Conservation (phyloP, 2,113 vertebrate species). For the Tyrannus savana region DNA sequence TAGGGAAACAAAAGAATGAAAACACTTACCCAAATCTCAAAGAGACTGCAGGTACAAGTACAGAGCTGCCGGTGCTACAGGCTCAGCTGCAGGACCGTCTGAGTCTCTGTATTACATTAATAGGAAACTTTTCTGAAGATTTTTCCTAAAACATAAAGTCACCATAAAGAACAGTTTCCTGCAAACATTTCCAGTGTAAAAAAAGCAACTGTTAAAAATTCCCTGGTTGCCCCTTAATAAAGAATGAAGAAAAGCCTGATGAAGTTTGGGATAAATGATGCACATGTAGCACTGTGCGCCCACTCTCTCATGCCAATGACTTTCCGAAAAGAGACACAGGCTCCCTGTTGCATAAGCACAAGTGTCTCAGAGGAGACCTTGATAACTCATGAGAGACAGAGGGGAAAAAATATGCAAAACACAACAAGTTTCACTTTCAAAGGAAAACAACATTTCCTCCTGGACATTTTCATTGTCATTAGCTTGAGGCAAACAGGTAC, state of each 20-base stretch:
- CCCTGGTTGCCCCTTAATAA: not conserved
- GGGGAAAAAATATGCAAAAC: constrained; percentile 44
- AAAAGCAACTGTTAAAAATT: not conserved
- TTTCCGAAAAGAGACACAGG: not conserved
- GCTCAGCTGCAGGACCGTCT: not conserved
- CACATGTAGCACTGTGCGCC: accelerated
- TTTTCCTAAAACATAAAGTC: not conserved
- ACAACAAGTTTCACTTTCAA: constrained; percentile 56
- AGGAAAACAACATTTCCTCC: constrained; percentile 59
- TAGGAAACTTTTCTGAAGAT: not conserved
- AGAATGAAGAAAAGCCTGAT: not conserved
- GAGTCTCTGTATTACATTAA: not conserved
- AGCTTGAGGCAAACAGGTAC: constrained; percentile 16
- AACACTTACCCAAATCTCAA: not conserved
- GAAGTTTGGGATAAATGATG: not conserved
- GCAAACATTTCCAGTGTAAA: not conserved
- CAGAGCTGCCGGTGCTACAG: not conserved
- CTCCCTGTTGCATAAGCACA: constrained; percentile 6
- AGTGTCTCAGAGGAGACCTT: constrained; percentile 22
- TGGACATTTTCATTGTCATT: constrained; percentile 2
- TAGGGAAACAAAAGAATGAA: not conserved
- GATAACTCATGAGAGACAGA: constrained; percentile 19
- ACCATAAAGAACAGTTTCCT: not conserved
- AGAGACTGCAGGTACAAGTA: not conserved
- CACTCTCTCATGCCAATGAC: accelerated